Evolutionary conservation across 2,113 vertebrate species (phyloP), one percentile per base, ranked within the genome.

Genomic region (Orientallactaga bullata): DNA sequence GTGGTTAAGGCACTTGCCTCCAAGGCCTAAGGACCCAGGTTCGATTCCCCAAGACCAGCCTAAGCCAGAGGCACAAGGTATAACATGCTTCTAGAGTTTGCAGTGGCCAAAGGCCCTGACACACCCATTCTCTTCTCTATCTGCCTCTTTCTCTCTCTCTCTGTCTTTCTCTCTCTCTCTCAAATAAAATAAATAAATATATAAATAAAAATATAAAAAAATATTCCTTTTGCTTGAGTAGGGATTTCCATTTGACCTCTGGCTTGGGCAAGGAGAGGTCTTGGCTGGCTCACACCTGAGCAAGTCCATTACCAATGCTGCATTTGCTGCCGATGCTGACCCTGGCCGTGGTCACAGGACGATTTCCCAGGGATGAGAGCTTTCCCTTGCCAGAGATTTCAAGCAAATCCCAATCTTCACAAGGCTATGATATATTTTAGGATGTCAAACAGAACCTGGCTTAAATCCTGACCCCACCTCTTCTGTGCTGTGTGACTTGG

Each of bases 291-390:
- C 28, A 24, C n/a, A 2, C 35, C 26, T 51, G 39, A 63, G 78
- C 55, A 85, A 35, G 78, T n/a, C 12, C 1, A 0, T 18, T 7
- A 12, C 42, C 47, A 8, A 0, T 23, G 55, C 35, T 82, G 42
- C 13, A 0, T 85, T 73, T 35, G 3, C 55, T 58, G 5, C 66
- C 66, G 76, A 28, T 6, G 17, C 30, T 51, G 42, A 68, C 58
- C 74, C 77, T 1, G n/a, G 47, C 7, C 17, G 42, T 2, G 39
- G 39, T 66, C 66, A 2, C 0, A 1, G 2, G 18, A 80, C 11
- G 7, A 1, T 28, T 18, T 9, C 17, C 1, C 15, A 63, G 4
- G 30, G 11, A 26, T 42, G 11, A 35, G 47, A 5, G 0, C 18
- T 16, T 58, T 47, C 74, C 72, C n/a, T 65, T 28, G 2, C 24